Base-by-base conservation (phyloP, 2,888 invertebrate species). In the Ditylenchus weischeri region DNA sequence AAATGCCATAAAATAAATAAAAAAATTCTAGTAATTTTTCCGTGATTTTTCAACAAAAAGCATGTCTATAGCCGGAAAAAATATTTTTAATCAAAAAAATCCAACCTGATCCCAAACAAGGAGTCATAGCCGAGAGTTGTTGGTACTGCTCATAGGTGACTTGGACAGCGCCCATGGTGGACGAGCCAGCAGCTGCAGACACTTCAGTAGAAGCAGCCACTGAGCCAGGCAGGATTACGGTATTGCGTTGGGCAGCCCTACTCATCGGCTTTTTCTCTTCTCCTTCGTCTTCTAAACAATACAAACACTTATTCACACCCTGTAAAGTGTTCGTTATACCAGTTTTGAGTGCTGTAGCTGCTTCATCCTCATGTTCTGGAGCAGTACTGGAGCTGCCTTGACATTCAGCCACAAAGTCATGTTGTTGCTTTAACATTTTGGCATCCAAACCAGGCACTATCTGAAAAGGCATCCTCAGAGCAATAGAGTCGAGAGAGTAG, bases 121-220 rank as follows among this genome's bases (percentile, higher is more conserved):
- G 66, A 36, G 64, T 67, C 68, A 67, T 69, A 1, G 66, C 67
- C 18, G 67, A 68, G 18, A 67, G 57, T 58, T 67, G 67, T 57
- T 67, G 67, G 35, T 67, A 67, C 50, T 69, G 67, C 57, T 67
- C 67, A 23, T 57, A 69, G 19, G 57, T 54, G 43, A 64, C 65
- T 5, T 64, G 61, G 15, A 66, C 54, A 23, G 54, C 54, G 1
- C 23, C 21, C 23, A 43, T 43, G 2, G 29, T 29, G 43, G 43
- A 43, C 13, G 43, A 43, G 43, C 43, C 43, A 43, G 29, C 54
- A 54, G 54, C 43, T 6, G 29, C 54, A 54, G 54, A 29, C 54
- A 54, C 54, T 54, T 54, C 29, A 29, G 29, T 5, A 29, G 29
- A 29, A 29, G 29, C 29, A 29, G 29, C 54, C 54, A 54, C 54